A percentile compares a stretch with the other conserved stretches of the same genome.
These are phyloP conservation scores for Rhea pennata DNA, from an alignment of 2,113 vertebrate genomes.

Conservation along the genomic window DNA sequence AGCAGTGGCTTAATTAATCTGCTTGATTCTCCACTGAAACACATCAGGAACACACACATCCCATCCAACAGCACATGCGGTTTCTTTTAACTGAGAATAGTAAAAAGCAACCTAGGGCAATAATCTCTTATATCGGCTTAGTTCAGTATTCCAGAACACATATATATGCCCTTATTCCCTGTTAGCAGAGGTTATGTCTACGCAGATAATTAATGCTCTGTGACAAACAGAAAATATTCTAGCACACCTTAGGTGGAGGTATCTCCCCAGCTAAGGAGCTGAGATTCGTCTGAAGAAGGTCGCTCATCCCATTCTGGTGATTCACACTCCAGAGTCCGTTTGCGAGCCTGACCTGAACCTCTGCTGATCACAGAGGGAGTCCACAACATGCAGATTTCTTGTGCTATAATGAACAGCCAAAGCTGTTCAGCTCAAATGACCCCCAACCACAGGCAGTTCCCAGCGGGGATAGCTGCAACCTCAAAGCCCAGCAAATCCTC, in stretches of 20 bases:
- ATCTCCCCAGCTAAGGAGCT: not conserved
- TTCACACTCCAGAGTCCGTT: not conserved
- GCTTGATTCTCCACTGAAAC: not conserved
- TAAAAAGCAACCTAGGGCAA: not conserved
- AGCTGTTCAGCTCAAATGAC: not conserved
- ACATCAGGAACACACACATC: not conserved
- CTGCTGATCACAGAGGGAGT: not conserved
- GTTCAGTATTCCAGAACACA: not conserved
- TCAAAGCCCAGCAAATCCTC: not conserved
- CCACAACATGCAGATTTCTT: not conserved
- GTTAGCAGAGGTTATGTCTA: not conserved
- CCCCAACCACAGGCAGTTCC: not conserved
- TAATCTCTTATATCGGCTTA: not conserved
- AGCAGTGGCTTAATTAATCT: not conserved
- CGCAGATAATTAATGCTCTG: not conserved
- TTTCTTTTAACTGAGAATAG: not conserved
- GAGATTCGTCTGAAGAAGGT: not conserved
- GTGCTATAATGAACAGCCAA: rapidly evolving
- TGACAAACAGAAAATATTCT: not conserved
- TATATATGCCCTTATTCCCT: not conserved
- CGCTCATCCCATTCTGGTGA: not conserved
- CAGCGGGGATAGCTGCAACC: not conserved
- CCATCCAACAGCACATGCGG: not conserved
- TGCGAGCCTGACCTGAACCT: not conserved
- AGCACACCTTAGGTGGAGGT: not conserved